Evolutionary conservation across 1,140 invertebrate genomes (phyloP), one percentile per base, ranked within the genome.

Genomic region (Nomia melanderi): DNA sequence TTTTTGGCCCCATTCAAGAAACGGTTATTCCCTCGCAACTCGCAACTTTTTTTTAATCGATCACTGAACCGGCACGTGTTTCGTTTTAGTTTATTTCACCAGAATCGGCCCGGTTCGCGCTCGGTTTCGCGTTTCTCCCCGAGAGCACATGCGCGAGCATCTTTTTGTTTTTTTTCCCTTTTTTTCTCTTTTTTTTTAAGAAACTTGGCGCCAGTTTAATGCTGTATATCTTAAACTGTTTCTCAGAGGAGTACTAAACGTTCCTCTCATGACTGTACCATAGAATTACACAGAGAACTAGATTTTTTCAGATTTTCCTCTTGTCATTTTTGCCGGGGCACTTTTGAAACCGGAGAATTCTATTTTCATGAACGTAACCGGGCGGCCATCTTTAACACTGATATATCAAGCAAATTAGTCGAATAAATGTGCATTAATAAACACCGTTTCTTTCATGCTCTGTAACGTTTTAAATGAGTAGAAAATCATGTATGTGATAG

Each of bases 11-110:
- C 2, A 2, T 1, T 2, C 9, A 17, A 2, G 6, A n/a, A 63
- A 57, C 41, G 12, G 0, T 6, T 41, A 39, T n/a, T 25, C 14
- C 4, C 1, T 69, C 27, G 2, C 17, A 54, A 29, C 36, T 17
- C 47, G 14, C 4, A 39, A 23, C 36, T n/a, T 39, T 12, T 64
- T 23, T 0, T 11, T 4, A 44, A 31, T 50, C 31, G 6, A 39
- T 2, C 14, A 9, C 17, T 7, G 23, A 71, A 60, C 20, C 14
- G 25, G 1, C 14, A 36, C 29, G 20, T 7, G 1, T 20, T 14
- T 64, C 1, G 29, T 78, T 82, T 65, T 73, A 9, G 39, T 69
- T 73, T 75, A 62, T 79, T 78, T 79, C 31, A n/a, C 31, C 20
- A 71, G 36, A 20, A 60, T 56, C 12, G 14, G 27, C 6, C 11